These are phyloP conservation scores for Leptothorax acervorum DNA, from an alignment of 2,888 invertebrate species.

Conservation along the genomic window DNA sequence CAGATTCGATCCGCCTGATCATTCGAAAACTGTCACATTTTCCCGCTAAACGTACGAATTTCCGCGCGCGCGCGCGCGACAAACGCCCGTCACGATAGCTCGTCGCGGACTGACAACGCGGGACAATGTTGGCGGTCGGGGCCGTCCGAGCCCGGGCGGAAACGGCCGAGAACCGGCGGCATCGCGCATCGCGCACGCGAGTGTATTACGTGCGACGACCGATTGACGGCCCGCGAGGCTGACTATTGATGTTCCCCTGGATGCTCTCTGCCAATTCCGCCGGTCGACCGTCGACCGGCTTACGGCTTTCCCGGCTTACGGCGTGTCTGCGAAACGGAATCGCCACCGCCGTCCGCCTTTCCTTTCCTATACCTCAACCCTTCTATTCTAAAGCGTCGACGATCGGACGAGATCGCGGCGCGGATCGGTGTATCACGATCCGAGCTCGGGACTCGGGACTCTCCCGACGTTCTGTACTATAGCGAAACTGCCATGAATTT, in stretches of 20 bases:
- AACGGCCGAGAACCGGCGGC: slow-evolving; percentile 72
- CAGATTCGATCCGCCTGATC: no score
- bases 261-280: slow-evolving; percentile 64
- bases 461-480: not conserved
- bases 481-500: slow-evolving; percentile 3
- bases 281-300: slow-evolving; percentile 36
- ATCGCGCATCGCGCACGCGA: slow-evolving; percentile 41
- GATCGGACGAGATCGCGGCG: slow-evolving; percentile 1
- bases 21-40: slow-evolving; percentile 69
- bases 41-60: slow-evolving; percentile 60
- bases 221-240: slow-evolving; percentile 64
- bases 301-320: slow-evolving; percentile 9
- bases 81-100: slow-evolving; percentile 79
- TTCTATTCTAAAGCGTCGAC: not conserved
- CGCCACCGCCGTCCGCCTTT: not conserved
- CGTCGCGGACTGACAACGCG: slow-evolving; percentile 83
- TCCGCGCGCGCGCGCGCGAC: slow-evolving; percentile 59
- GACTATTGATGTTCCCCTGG: slow-evolving; percentile 71
- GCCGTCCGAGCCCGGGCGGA: slow-evolving; percentile 79
- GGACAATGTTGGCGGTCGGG: slow-evolving; percentile 76
- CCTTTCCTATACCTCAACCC: not conserved
- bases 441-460: not conserved
- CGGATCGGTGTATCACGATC: not conserved
- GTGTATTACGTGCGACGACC: slow-evolving; percentile 68
- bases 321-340: slow-evolving; percentile 27